Conservation (phyloP, 2,113 vertebrate species). For the Hydrochoerus hydrochaeris region DNA sequence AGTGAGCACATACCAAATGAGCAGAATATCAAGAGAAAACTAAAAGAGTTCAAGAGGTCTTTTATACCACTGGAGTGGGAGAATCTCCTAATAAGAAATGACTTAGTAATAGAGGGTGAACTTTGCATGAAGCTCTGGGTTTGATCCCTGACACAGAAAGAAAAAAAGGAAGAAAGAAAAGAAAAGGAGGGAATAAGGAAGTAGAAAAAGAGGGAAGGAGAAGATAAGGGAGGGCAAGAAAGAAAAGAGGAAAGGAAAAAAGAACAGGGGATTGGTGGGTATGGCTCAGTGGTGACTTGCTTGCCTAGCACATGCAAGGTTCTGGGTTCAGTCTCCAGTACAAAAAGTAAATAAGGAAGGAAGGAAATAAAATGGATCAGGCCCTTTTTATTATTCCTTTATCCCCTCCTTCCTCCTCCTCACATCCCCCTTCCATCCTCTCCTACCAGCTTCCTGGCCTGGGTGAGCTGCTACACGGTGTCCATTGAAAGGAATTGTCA, state of each 20-base stretch:
- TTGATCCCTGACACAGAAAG: neutral
- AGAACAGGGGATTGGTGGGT: neutral
- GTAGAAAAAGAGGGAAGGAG: neutral
- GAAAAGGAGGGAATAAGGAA: neutral
- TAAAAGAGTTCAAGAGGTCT: neutral
- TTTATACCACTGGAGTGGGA: neutral
- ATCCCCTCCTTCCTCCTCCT: neutral
- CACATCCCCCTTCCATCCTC: neutral
- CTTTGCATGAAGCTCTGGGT: neutral
- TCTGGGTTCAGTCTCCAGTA: neutral
- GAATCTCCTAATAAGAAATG: neutral
- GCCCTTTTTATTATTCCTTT: neutral
- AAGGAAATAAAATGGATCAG: neutral
- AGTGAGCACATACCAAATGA: neutral
- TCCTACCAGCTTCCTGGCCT: neutral
- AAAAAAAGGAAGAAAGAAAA: neutral
- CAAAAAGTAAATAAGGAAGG: too few relatives aligned
- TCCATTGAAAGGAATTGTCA: neutral
- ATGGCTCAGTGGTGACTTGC: neutral
- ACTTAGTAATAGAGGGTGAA: neutral
- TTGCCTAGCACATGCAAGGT: neutral
- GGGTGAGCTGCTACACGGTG: neutral
- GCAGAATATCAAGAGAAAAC: neutral
- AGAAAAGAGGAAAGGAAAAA: neutral
- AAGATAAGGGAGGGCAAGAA: neutral